Percentiles rank a stretch among this genome's conserved stretches.
Evolutionary conservation across 2,113 vertebrate species (phyloP).

Genomic region (Ammospiza caudacuta): DNA sequence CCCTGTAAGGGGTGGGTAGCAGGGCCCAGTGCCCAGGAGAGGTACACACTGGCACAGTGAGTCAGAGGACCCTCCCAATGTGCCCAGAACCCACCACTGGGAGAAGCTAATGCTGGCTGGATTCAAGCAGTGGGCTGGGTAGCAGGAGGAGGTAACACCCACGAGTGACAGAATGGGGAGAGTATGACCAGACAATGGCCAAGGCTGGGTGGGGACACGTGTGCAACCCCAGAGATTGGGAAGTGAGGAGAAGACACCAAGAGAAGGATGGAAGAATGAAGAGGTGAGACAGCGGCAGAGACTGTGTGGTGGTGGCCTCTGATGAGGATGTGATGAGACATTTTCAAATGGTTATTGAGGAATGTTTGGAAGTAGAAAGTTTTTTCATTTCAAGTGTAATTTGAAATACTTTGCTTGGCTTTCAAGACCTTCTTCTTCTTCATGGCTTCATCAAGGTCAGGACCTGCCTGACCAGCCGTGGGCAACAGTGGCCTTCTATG

Average conservation of each 20-base stretch:
- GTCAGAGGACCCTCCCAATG: not conserved
- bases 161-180: not conserved
- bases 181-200: not conserved
- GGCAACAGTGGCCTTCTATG: not conserved
- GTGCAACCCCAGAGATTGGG: too few species aligned
- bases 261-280: not conserved
- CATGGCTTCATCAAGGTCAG: not conserved
- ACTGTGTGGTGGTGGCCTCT: fast-evolving
- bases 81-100: not conserved
- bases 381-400: not conserved
- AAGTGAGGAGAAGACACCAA: not conserved
- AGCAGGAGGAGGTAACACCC: not conserved
- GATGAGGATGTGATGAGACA: not conserved
- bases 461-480: not conserved
- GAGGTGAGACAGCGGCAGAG: not conserved
- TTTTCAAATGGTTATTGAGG: not conserved
- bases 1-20: not conserved
- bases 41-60: fast-evolving
- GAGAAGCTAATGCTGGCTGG: not conserved
- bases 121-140: not conserved
- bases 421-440: not conserved
- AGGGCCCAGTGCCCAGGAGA: not conserved
- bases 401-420: not conserved
- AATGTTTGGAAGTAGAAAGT: not conserved
- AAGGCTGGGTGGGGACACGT: not conserved